Conservation (phyloP, 2,113 vertebrate genomes). For the Ammodramus savannarum region DNA sequence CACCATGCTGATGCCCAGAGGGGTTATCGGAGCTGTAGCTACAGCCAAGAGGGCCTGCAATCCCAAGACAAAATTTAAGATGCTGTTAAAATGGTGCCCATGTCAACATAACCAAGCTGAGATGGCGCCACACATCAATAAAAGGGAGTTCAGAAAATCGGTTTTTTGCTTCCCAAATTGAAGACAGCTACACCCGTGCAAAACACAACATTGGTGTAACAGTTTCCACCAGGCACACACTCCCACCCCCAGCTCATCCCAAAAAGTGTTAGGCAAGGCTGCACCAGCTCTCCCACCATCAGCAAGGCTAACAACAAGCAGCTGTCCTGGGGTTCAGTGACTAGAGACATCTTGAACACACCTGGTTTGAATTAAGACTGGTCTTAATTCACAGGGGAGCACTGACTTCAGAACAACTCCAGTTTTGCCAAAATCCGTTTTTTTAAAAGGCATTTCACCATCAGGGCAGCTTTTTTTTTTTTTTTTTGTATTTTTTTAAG, state of each 20-base stretch:
- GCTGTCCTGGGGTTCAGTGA: neutral
- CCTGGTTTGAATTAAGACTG: neutral
- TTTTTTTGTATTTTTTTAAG: neutral
- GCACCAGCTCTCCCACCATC: neutral
- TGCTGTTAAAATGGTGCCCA: neutral
- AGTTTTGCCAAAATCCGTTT: neutral
- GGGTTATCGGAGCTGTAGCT: neutral
- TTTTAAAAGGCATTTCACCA: neutral
- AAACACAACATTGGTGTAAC: neutral
- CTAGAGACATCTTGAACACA: neutral
- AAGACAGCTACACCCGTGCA: neutral
- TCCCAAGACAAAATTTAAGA: neutral
- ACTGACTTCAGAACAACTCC: neutral
- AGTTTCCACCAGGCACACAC: neutral
- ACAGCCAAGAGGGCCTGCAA: neutral
- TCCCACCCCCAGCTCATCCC: neutral
- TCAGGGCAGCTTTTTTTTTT: neutral
- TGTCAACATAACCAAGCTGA: neutral
- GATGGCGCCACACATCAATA: neutral
- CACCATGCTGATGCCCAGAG: accelerated
- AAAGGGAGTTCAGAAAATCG: neutral
- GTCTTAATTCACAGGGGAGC: neutral
- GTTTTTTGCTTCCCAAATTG: neutral
- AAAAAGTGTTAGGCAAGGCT: neutral
- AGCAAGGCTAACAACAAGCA: neutral